These are phyloP conservation scores for Chiloscyllium punctatum DNA, from an alignment of 2,797 vertebrate genomes.

Conservation along the genomic window DNA sequence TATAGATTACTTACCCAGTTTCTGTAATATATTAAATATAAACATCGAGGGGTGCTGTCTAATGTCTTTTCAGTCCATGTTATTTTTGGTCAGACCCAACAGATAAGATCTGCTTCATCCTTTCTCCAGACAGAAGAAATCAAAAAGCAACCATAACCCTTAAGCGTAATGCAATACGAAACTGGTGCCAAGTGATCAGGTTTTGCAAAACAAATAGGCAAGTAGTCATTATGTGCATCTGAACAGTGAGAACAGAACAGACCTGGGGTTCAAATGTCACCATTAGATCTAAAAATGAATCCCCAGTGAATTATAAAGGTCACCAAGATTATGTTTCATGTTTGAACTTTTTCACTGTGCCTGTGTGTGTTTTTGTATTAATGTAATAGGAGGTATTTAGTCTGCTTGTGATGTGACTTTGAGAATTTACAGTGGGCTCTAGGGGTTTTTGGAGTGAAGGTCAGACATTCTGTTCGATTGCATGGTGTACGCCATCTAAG, in stretches of 20 bases:
- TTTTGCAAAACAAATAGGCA: not conserved
- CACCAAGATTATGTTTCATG: not conserved
- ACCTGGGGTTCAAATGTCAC: not conserved
- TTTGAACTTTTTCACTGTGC: not conserved
- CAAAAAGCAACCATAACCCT: not conserved
- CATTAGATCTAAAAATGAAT: slow-evolving; percentile 16
- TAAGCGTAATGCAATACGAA: not conserved
- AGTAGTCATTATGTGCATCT: not conserved
- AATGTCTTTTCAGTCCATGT: not conserved
- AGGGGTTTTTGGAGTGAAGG: not conserved
- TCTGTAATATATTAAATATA: not conserved
- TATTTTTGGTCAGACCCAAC: not conserved
- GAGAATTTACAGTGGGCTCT: not conserved
- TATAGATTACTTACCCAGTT: not conserved
- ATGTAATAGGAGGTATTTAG: not conserved
- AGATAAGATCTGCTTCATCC: not conserved
- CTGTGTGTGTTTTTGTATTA: not conserved
- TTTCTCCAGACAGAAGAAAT: not conserved
- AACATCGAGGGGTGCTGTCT: not conserved
- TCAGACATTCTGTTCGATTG: not conserved
- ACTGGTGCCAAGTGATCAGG: too few relatives aligned
- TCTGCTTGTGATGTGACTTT: not conserved
- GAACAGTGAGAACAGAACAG: not conserved
- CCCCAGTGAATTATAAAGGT: not conserved
- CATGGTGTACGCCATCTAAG: not conserved